Percentiles rank a stretch among this genome's conserved stretches.
phyloP scores from a whole-genome alignment of 2,113 vertebrate genomes.

The Bubo scandiacus region DNA sequence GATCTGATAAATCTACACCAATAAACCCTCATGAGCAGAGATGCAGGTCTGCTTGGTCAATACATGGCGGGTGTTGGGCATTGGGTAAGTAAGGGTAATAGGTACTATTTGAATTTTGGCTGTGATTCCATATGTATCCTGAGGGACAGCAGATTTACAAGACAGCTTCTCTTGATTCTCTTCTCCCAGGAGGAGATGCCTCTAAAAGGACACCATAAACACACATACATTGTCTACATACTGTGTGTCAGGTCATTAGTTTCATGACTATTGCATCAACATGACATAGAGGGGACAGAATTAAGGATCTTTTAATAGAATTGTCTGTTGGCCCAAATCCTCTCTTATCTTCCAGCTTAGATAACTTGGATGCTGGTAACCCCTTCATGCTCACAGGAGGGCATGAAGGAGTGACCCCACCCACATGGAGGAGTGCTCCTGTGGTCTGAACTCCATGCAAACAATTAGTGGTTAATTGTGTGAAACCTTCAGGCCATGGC shows the following conservation, averaged over 20 bases:
- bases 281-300: not conserved
- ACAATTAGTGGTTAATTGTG: not conserved
- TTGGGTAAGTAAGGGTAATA: not conserved
- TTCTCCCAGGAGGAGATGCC: not conserved
- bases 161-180: not conserved
- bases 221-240: not conserved
- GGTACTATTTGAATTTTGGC: not conserved
- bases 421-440: not conserved
- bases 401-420: not conserved
- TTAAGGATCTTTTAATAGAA: not conserved
- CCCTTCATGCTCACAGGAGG: not conserved
- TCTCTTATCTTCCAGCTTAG: not conserved
- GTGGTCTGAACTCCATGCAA: not conserved
- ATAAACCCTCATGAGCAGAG: not conserved
- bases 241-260: not conserved
- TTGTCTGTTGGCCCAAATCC: not conserved
- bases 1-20: not conserved
- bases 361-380: not conserved
- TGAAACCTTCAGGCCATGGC: not conserved
- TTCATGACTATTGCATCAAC: not conserved
- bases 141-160: not conserved
- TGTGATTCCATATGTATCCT: not conserved
- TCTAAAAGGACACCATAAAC: not conserved
- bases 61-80: fast-evolving
- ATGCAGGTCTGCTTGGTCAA: not conserved